Evolutionary conservation across 1,140 invertebrate species (phyloP), one percentile per base, ranked within the genome.

Genomic region (Drosophila saltans): DNA sequence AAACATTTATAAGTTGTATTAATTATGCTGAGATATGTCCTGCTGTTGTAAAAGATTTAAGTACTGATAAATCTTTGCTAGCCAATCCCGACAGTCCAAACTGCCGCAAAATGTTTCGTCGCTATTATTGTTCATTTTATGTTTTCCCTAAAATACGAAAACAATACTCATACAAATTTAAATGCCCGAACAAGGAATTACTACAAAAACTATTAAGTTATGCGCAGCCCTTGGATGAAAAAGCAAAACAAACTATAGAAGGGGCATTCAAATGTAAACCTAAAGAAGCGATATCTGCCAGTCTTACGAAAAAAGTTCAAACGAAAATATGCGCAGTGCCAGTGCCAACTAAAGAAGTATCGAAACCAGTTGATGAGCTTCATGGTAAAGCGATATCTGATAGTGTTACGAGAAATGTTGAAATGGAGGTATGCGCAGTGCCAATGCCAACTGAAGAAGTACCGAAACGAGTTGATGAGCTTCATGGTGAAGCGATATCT

Each of bases 141-240:
- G 6, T 69, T 2, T 52, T 26, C 3, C 30, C 57, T 9, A 1
- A 57, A 0, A 9, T 43, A 28, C 70, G 70, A 2, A 2, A 62
- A 3, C 2, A 8, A 3, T 6, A 26, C 41, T 1, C 45, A 0
- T 72, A 62, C 8, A 7, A n/a, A 10, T 60, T 72, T 62, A 24
- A 43, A 1, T 8, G 6, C 11, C 0, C 30, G n/a, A 58, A 69
- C 11, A 0, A 45, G 1, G 16, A 56, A 3, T 26, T 72, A 0
- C 33, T 68, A 3, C 8, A 62, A 9, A 62, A 72, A 41, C n/a
- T 72, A 24, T 16, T 52, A 30, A 43, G 68, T 9, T 69, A 56
- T 24, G 70, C 70, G 11, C 24, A 55, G 36, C 66, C 65, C 1
- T 11, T 72, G 7, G 28, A 72, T 21, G 66, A 72, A 2, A 56